Base-by-base conservation (phyloP, 2,113 vertebrate species). In the Engraulis encrasicolus region DNA sequence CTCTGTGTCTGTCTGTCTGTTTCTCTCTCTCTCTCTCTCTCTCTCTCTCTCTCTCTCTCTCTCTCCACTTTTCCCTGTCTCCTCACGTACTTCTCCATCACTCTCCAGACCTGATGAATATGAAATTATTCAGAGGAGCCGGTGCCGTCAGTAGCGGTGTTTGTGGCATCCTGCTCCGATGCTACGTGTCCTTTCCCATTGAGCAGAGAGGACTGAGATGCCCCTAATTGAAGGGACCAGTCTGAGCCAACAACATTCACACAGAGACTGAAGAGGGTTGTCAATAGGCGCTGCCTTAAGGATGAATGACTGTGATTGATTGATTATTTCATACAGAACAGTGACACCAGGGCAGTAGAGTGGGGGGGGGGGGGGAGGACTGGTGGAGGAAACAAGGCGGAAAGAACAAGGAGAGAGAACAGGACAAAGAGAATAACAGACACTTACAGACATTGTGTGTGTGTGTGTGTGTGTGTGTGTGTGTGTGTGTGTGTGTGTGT, bases 121-220 rank as follows among this genome's bases (percentile, higher is more conserved):
- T 66, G 58, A 66, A 66, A 66, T 66, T n/a, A 66, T 14, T 66
- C 23, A 27, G 23, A 66, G 31, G 89, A 91, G 91, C 90, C 89
- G 89, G 90, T 90, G 91, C 91, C 91, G 92, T 90, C 92, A 92
- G 90, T 88, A 90, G 31, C 58, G 31, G 23, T 27, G 7, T 27
- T 23, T 66, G 58, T 11, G n/a, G 15, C 15, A 31, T 7, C 58
- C 58, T 66, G 58, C 58, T 31, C 58, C 31, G n/a, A 31, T 66
- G 58, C 31, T 7, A 31, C 27, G 54, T 11, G 6, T 61, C 54
- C 20, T 61, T n/a, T 61, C 27, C 27, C 6, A n/a, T 61, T 19
- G 54, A 61, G n/a, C n/a, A n/a, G n/a, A 61, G n/a, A 23, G 54
- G 54, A 19, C 20, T 61, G 20, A 9, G n/a, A 66, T 66, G 6